phyloP scores from a whole-genome alignment of 2,113 vertebrate genomes.

The Limanda limanda region DNA sequence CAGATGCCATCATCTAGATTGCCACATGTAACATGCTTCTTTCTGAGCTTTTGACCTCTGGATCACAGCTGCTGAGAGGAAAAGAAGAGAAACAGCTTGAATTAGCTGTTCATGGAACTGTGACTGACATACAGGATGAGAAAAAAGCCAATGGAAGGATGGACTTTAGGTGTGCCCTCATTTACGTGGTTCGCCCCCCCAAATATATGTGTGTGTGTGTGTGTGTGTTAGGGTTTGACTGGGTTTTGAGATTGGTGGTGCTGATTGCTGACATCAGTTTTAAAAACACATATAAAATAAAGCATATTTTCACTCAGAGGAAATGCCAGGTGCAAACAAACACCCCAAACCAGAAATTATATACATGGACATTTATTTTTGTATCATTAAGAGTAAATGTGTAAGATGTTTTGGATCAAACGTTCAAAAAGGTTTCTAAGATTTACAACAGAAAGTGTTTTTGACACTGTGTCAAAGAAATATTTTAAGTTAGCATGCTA shows the following conservation, averaged over 20 bases:
- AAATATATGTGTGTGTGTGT: background rate
- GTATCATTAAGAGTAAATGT: background rate
- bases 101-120: background rate
- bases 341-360: background rate
- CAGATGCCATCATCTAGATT: conserved; percentile 63
- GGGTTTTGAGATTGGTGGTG: background rate
- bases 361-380: background rate
- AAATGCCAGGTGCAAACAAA: background rate
- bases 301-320: background rate
- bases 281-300: background rate
- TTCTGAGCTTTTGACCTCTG: background rate
- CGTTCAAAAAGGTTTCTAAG: background rate
- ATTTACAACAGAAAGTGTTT: background rate
- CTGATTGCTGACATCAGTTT: background rate
- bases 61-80: background rate
- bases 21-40: background rate
- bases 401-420: background rate
- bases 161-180: conserved; percentile 3
- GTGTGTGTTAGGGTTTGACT: conserved; percentile 2
- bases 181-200: background rate
- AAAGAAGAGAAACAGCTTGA: background rate
- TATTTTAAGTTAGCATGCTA: too few species aligned
- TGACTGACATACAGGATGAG: background rate
- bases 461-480: too few species aligned
- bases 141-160: background rate